Evolutionary conservation across 2,113 vertebrate genomes (phyloP).

Genomic region (Podarcis muralis): DNA sequence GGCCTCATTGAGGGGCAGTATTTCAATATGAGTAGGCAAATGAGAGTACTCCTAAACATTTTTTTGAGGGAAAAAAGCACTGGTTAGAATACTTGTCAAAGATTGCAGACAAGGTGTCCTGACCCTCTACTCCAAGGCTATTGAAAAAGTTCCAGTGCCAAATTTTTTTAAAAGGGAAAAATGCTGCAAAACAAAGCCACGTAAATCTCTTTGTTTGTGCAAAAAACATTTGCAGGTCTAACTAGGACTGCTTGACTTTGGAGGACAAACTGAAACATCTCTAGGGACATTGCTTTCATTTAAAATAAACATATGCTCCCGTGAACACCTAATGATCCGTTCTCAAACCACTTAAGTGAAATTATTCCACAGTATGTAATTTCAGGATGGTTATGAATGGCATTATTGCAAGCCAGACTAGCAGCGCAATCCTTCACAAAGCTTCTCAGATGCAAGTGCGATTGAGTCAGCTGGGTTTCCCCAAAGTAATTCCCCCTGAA

Average conservation of each 20-base stretch:
- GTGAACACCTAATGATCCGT: neutral
- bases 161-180: neutral
- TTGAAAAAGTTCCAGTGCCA: no score
- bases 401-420: neutral
- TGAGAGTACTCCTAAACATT: no score
- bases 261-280: slow-evolving; percentile 53
- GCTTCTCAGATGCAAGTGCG: neutral
- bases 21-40: no score
- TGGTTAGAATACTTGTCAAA: no score
- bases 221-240: slow-evolving; percentile 48
- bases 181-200: neutral
- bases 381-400: neutral
- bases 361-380: neutral
- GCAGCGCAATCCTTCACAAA: no score
- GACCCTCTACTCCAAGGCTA: no score
- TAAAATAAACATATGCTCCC: neutral
- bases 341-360: neutral
- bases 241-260: slow-evolving; percentile 48
- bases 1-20: no score
- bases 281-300: neutral
- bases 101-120: no score
- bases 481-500: neutral
- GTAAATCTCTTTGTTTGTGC: neutral
- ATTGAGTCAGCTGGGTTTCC: neutral
- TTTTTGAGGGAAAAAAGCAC: no score